phyloP scores from a whole-genome alignment of 2,888 invertebrate genomes.

The Drosophila kokeensis region DNA sequence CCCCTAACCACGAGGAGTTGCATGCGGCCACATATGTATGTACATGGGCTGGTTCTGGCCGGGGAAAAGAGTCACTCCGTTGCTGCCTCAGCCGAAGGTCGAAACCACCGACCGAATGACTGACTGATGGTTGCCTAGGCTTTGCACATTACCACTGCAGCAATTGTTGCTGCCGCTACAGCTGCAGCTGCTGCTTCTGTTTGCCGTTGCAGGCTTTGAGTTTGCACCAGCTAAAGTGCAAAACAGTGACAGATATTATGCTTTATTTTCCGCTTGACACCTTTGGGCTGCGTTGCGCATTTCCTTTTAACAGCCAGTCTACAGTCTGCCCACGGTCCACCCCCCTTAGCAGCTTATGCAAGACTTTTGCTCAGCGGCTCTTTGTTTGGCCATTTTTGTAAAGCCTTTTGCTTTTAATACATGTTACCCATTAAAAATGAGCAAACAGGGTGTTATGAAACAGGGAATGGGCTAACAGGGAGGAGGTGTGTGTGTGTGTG shows the following conservation, averaged over 20 bases:
- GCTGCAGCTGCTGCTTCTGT: constrained; percentile 3
- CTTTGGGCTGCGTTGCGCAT: constrained; percentile 80
- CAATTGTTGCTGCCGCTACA: constrained; percentile 3
- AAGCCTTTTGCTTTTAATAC: constrained; percentile 18
- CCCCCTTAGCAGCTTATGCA: constrained; percentile 3
- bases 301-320: constrained; percentile 63
- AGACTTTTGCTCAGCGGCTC: constrained; percentile 17
- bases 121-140: constrained; percentile 56
- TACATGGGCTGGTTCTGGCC: background rate
- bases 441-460: background rate
- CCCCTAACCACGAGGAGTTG: constrained; percentile 10
- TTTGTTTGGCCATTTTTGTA: constrained; percentile 39
- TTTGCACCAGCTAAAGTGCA: constrained; percentile 51
- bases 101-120: constrained; percentile 11
- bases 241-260: constrained; percentile 60
- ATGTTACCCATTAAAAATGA: constrained; percentile 5
- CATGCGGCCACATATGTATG: background rate
- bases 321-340: background rate
- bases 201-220: constrained; percentile 10
- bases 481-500: fast-evolving
- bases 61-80: constrained; percentile 38
- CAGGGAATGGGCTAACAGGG: background rate
- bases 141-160: constrained; percentile 4
- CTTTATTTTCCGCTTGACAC: constrained; percentile 80
- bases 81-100: constrained; percentile 16